Conservation (phyloP, 2,113 vertebrate species). For the Dipodomys merriami region DNA sequence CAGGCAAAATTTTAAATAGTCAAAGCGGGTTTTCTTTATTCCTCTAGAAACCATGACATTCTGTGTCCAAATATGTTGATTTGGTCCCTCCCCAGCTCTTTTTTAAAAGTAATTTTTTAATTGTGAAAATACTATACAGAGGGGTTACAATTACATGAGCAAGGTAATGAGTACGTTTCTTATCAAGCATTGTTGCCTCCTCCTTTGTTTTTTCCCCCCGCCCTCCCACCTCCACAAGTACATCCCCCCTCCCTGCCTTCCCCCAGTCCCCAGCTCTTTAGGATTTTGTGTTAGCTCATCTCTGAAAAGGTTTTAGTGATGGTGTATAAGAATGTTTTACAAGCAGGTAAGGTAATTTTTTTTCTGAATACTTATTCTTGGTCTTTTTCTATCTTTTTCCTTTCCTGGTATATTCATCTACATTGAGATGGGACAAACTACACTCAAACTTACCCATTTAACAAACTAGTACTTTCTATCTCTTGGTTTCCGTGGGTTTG, state of each 20-base stretch:
- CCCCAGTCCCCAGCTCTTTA: not conserved
- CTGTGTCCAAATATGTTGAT: slow-evolving; percentile 53
- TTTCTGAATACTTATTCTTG: not conserved
- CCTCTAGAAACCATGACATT: slow-evolving; percentile 51
- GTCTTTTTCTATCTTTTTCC: not conserved
- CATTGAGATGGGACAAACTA: not conserved
- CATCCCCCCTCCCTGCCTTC: too few relatives aligned
- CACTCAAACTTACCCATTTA: not conserved
- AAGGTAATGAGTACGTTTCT: too few relatives aligned
- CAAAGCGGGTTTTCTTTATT: slow-evolving; percentile 44
- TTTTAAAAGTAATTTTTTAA: too few relatives aligned
- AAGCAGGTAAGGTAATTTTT: not conserved
- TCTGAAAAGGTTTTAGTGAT: slow-evolving; percentile 30
- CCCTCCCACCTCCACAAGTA: too few relatives aligned
- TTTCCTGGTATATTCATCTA: not conserved
- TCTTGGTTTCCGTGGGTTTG: not conserved
- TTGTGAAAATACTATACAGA: too few relatives aligned
- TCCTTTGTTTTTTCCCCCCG: too few relatives aligned
- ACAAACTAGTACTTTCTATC: not conserved
- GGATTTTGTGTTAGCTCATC: slow-evolving; percentile 38
- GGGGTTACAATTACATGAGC: too few relatives aligned
- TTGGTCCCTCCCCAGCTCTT: not conserved
- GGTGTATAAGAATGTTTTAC: slow-evolving; percentile 22
- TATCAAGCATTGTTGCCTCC: too few relatives aligned
- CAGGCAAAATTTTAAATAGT: slow-evolving; percentile 48